Evolutionary conservation across 1,140 invertebrate genomes (phyloP).

Genomic region (Drosophila tropicalis): DNA sequence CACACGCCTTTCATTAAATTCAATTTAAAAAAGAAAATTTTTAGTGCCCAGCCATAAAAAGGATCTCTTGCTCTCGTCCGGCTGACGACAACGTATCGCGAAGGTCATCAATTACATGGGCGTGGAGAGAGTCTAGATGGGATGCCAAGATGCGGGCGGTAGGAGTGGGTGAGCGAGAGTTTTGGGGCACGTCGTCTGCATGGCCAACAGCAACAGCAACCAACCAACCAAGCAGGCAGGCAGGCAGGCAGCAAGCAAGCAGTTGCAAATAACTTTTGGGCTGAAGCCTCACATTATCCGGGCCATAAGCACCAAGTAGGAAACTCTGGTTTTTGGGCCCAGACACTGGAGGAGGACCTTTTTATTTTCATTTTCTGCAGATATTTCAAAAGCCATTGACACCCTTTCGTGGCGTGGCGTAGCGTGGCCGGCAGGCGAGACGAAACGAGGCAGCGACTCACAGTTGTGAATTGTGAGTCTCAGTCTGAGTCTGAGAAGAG

Average conservation of each 20-base stretch:
- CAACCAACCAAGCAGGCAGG: neutral
- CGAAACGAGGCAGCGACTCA: conserved; percentile 30
- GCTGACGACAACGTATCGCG: conserved; percentile 69
- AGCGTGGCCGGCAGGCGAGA: conserved; percentile 34
- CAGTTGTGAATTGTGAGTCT: conserved; percentile 23
- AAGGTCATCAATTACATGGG: conserved; percentile 73
- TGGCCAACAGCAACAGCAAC: conserved; percentile 17
- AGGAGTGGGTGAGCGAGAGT: neutral
- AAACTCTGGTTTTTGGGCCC: conserved; percentile 54
- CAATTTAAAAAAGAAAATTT: conserved; percentile 75
- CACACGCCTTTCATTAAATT: conserved; percentile 78
- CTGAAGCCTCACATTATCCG: conserved; percentile 76
- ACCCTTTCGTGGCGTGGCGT: conserved; percentile 61
- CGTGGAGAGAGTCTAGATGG: neutral
- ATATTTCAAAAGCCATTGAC: conserved; percentile 82
- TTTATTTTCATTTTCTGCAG: conserved; percentile 63
- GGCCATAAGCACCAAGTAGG: conserved; percentile 74
- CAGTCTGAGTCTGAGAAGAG: conserved; percentile 38
- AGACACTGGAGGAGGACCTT: conserved; percentile 36
- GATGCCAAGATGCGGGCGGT: no score
- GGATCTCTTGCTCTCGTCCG: conserved; percentile 52
- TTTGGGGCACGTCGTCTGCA: conserved; percentile 52
- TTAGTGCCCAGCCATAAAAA: conserved; percentile 77
- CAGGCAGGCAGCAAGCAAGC: conserved; percentile 41
- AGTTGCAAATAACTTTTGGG: conserved; percentile 75